Percentiles rank a stretch among this genome's conserved stretches.
Conservation (phyloP, 2,888 invertebrate genomes). For the Malacosoma neustria region DNA sequence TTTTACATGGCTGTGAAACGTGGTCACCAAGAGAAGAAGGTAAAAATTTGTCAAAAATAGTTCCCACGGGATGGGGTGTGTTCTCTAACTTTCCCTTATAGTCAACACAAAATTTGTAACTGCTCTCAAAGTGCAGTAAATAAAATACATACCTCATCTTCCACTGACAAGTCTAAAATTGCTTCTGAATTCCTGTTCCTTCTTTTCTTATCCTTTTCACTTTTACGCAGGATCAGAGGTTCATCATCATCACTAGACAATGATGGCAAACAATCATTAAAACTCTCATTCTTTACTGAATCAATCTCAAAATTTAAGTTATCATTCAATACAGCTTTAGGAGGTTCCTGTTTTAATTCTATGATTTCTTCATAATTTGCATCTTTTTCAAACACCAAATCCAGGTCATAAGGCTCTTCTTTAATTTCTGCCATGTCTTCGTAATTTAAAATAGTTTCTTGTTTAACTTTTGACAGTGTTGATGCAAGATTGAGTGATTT, state of each 20-base stretch:
- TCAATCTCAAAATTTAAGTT: constrained; percentile 15
- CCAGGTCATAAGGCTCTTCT: constrained; percentile 10
- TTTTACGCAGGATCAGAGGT: constrained; percentile 41
- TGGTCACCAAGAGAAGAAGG: no score
- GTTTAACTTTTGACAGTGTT: constrained; percentile 1
- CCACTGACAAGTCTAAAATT: constrained; percentile 6
- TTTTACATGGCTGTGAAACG: no score
- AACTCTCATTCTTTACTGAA: constrained; percentile 32
- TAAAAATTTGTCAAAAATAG: no score
- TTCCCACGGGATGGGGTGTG: no score
- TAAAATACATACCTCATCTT: no score
- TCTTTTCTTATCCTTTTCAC: constrained; percentile 19
- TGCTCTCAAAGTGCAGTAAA: no score
- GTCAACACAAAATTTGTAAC: no score
- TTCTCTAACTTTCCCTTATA: no score
- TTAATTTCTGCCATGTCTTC: constrained; percentile 4
- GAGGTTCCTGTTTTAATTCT: constrained; percentile 28
- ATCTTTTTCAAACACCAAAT: no score
- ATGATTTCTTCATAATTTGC: no score
- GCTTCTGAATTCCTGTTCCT: constrained; percentile 12
- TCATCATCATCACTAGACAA: constrained; percentile 45
- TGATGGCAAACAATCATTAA: constrained; percentile 16
- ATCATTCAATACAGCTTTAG: constrained; percentile 6
- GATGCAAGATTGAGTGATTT: constrained; percentile 23
- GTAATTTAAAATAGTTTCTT: not conserved